Percentiles rank a stretch among this genome's conserved stretches.
Conservation (phyloP, 2,113 vertebrate genomes). For the Cochlearius cochlearius region DNA sequence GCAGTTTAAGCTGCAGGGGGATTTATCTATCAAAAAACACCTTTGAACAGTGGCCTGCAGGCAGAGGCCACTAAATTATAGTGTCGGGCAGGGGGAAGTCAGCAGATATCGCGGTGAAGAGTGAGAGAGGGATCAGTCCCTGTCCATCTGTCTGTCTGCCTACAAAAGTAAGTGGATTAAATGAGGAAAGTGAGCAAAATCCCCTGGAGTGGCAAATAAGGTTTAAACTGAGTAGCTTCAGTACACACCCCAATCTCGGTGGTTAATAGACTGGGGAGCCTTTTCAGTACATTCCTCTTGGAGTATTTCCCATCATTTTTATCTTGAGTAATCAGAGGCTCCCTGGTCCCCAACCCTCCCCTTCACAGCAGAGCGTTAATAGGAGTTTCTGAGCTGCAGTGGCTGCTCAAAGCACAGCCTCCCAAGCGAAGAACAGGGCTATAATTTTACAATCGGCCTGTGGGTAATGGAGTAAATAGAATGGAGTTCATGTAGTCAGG, state of each 20-base stretch:
- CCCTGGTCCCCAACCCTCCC: neutral
- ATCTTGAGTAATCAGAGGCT: slow-evolving; percentile 57
- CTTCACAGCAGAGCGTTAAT: neutral
- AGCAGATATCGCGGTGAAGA: neutral
- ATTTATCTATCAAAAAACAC: slow-evolving; percentile 27
- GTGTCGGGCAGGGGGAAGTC: neutral
- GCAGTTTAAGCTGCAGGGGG: neutral
- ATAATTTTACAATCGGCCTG: slow-evolving; percentile 67
- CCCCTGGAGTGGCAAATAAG: neutral
- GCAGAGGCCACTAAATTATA: neutral
- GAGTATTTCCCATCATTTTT: slow-evolving; percentile 52
- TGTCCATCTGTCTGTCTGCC: neutral
- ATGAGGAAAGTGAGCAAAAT: slow-evolving; percentile 36
- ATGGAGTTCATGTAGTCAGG: slow-evolving; percentile 24
- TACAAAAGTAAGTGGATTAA: slow-evolving; percentile 2
- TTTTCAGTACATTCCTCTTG: slow-evolving; percentile 26
- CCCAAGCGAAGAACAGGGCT: slow-evolving; percentile 23
- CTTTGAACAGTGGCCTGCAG: neutral
- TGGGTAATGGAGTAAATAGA: slow-evolving; percentile 61
- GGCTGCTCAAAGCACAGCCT: slow-evolving; percentile 37
- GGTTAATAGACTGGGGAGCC: slow-evolving; percentile 9
- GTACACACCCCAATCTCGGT: neutral
- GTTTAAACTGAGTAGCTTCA: slow-evolving; percentile 2
- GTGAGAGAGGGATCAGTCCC: neutral
- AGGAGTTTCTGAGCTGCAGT: slow-evolving; percentile 21